Conservation (phyloP, 1,140 invertebrate species). For the Tetramorium parvispinum region DNA sequence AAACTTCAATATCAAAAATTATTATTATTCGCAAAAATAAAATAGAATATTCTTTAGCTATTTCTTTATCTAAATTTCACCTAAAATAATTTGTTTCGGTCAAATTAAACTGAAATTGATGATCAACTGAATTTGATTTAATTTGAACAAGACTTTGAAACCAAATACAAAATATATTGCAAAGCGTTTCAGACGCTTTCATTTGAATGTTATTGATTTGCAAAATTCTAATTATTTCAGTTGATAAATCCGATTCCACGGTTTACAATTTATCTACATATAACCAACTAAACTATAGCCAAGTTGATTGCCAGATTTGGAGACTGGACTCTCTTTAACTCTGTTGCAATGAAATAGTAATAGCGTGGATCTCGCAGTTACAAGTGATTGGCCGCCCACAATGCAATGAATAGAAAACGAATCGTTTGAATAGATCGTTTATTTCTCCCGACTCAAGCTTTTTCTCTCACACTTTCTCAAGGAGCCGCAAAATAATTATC, state of each 20-base stretch:
- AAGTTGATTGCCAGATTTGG: conserved; percentile 44
- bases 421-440: conserved; percentile 32
- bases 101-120: conserved; percentile 14
- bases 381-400: conserved; percentile 13
- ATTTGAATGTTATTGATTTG: conserved; percentile 21
- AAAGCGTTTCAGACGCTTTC: conserved; percentile 7
- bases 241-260: conserved; percentile 51
- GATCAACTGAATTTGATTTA: not conserved
- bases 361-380: conserved; percentile 32
- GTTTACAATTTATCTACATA: conserved; percentile 68
- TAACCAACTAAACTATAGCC: conserved; percentile 63
- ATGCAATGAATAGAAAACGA: conserved; percentile 42
- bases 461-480: not conserved
- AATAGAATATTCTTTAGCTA: not conserved
- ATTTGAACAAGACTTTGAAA: not conserved
- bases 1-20: not conserved
- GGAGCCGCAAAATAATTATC: conserved; percentile 45
- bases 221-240: conserved; percentile 58
- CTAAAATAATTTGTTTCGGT: not conserved
- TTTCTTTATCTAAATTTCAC: not conserved
- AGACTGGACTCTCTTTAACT: conserved; percentile 56
- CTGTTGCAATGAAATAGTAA: conserved; percentile 30
- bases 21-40: not conserved
- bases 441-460: not conserved
- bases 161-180: conserved; percentile 35